A percentile compares a stretch with the other conserved stretches of the same genome.
phyloP scores from a whole-genome alignment of 1,140 invertebrate species.

The Papilio glaucus region DNA sequence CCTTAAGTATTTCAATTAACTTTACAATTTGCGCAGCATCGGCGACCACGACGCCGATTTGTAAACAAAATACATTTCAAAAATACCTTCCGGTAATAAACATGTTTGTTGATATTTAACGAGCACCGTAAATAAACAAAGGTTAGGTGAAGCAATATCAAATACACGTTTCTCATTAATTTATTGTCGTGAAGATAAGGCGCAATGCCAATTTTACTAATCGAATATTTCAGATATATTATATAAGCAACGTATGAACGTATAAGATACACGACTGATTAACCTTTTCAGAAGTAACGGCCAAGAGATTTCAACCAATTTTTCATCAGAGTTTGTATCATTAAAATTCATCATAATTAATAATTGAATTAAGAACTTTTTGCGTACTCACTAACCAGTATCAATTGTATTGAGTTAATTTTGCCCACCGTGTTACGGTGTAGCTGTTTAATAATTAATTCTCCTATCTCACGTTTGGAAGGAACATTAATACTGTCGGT shows the following conservation, averaged over 20 bases:
- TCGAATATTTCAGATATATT: not conserved
- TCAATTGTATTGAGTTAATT: too few relatives aligned
- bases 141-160: slow-evolving; percentile 5
- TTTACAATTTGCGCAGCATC: slow-evolving; percentile 57
- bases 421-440: too few relatives aligned
- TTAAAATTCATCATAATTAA: not conserved
- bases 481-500: too few relatives aligned
- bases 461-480: too few relatives aligned
- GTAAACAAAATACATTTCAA: slow-evolving; percentile 44
- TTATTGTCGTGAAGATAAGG: not conserved
- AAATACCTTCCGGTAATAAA: not conserved
- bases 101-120: slow-evolving; percentile 36
- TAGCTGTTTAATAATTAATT: too few relatives aligned
- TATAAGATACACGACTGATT: not conserved
- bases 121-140: slow-evolving; percentile 37
- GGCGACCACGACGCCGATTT: slow-evolving; percentile 40
- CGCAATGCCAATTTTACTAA: slow-evolving; percentile 10
- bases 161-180: not conserved
- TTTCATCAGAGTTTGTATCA: not conserved
- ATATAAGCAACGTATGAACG: not conserved
- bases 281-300: too few relatives aligned
- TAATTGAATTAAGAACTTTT: not conserved
- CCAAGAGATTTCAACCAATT: too few relatives aligned
- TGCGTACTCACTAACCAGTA: not conserved
- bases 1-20: slow-evolving; percentile 42